A percentile compares a stretch with the other conserved stretches of the same genome.
These are phyloP conservation scores for Apomyelois bistriatella DNA, from an alignment of 2,888 invertebrate genomes.

Conservation along the genomic window DNA sequence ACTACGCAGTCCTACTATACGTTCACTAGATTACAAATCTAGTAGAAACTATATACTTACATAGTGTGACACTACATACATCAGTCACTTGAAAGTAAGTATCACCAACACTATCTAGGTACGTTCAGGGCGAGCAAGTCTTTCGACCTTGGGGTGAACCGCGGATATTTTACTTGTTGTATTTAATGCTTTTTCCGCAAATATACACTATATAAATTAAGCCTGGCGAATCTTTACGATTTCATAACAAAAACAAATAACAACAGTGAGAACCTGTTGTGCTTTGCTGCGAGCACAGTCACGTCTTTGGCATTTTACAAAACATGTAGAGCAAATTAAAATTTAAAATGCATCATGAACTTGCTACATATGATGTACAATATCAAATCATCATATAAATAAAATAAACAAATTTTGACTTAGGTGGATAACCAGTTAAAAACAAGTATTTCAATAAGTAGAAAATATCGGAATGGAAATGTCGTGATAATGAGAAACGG, in stretches of 20 bases:
- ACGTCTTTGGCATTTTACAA: constrained; percentile 31
- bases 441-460: background rate
- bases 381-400: background rate
- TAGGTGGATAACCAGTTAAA: background rate
- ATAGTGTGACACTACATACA: constrained; percentile 23
- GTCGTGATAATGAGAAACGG: constrained; percentile 54
- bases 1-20: constrained; percentile 3
- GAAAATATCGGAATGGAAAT: constrained; percentile 27
- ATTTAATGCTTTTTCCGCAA: constrained; percentile 67
- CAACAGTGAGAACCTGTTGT: constrained; percentile 20
- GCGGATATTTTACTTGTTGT: constrained; percentile 63
- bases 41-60: background rate
- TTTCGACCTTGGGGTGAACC: constrained; percentile 63
- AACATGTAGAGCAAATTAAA: background rate
- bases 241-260: constrained; percentile 15
- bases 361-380: no score
- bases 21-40: constrained; percentile 15
- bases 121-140: constrained; percentile 66
- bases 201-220: constrained; percentile 35
- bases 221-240: constrained; percentile 23
- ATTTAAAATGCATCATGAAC: background rate
- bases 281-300: constrained; percentile 16
- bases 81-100: constrained; percentile 60
- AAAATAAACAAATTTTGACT: background rate
- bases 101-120: constrained; percentile 34